Percentiles rank a stretch among this genome's conserved stretches.
These are phyloP conservation scores for Endomychus coccineus DNA, from an alignment of 2,888 invertebrate species.

Conservation along the genomic window DNA sequence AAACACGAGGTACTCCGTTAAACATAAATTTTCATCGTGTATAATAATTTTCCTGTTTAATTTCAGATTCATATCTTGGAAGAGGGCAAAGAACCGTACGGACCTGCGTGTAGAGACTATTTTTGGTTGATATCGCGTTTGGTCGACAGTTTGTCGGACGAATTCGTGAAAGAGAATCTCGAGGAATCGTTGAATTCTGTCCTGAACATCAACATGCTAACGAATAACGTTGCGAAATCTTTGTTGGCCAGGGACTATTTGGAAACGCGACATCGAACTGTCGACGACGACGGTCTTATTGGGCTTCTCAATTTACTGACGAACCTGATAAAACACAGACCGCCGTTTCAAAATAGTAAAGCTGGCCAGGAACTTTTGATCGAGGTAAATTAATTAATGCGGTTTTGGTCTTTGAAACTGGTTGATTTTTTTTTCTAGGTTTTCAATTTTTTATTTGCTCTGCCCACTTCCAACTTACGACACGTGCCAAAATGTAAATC, in stretches of 20 bases:
- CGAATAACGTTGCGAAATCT: conserved; percentile 62
- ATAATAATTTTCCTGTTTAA: conserved; percentile 6
- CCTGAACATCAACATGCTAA: conserved; percentile 62
- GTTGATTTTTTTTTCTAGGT: conserved; percentile 47
- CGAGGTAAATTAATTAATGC: conserved; percentile 43
- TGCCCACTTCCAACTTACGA: conserved; percentile 77
- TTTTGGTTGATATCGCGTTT: conserved; percentile 87
- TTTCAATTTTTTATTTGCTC: conserved; percentile 82
- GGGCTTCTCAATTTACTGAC: conserved; percentile 80
- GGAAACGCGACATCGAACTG: conserved; percentile 71
- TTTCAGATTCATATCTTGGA: conserved; percentile 47
- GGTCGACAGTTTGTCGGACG: conserved; percentile 77
- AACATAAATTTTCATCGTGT: not conserved
- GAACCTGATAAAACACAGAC: conserved; percentile 83
- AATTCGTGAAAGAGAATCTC: conserved; percentile 61
- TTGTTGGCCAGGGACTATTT: conserved; percentile 72
- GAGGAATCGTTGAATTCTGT: conserved; percentile 50
- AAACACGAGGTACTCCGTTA: conserved; percentile 43
- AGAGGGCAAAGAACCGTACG: conserved; percentile 89
- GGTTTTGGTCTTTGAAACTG: conserved; percentile 5
- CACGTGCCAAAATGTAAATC: conserved; percentile 92
- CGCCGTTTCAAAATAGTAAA: conserved; percentile 74
- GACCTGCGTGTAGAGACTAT: conserved; percentile 89
- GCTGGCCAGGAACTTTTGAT: conserved; percentile 63
- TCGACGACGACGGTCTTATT: conserved; percentile 85